phyloP scores from a whole-genome alignment of 53 echinoderm and acorn worm genomes.

The Echinarachnius parma region DNA sequence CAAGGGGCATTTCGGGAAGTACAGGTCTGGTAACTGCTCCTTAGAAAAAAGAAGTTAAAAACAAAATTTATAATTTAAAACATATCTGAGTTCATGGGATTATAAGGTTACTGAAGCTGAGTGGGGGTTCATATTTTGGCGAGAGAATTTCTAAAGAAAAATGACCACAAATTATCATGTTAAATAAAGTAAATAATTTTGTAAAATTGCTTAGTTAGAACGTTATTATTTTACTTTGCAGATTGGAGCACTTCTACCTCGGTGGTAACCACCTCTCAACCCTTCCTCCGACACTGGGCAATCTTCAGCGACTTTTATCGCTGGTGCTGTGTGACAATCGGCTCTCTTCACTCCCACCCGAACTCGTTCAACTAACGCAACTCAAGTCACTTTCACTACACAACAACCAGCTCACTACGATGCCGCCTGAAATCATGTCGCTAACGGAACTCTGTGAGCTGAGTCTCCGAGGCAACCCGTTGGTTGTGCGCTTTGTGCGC shows the following conservation, averaged over 20 bases:
- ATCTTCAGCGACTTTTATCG: constrained; percentile 50
- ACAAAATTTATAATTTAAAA: too few species aligned
- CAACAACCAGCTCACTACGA: constrained; percentile 82
- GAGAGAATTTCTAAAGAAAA: too few species aligned
- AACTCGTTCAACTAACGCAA: constrained; percentile 58
- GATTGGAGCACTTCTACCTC: constrained; percentile 79
- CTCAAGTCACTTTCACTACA: constrained; percentile 82
- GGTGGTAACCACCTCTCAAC: constrained; percentile 80
- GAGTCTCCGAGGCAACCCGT: constrained; percentile 84
- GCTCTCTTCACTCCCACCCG: constrained; percentile 66
- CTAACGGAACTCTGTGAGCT: constrained; percentile 81
- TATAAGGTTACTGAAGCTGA: too few species aligned
- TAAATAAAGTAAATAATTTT: too few species aligned
- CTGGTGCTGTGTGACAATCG: constrained; percentile 84
- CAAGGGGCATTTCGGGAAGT: too few species aligned
- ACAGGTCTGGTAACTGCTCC: too few species aligned
- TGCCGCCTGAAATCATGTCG: constrained; percentile 85
- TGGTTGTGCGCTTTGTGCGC: constrained; percentile 90
- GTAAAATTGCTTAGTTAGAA: too few species aligned
- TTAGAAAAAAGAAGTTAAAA: too few species aligned
- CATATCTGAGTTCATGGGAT: too few species aligned
- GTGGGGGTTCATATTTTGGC: too few species aligned
- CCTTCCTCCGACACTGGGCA: constrained; percentile 65
- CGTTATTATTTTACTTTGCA: constrained; percentile 39
- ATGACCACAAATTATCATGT: too few species aligned